These are phyloP conservation scores for Tachysurus fulvidraco DNA, from an alignment of 2,113 vertebrate genomes.

Conservation along the genomic window DNA sequence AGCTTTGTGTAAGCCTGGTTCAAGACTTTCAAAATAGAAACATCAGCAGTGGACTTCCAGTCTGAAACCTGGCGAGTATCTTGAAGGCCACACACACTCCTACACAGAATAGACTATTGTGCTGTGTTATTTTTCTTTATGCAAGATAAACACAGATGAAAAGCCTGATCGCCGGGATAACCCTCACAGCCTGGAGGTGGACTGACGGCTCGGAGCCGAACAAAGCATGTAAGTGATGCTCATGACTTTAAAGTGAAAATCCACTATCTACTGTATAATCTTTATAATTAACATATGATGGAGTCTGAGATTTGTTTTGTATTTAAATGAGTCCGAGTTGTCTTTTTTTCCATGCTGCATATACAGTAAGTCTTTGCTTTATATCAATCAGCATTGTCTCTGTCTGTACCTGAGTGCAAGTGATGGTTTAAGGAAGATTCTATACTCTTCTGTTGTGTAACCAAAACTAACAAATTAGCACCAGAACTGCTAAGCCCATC, in stretches of 20 bases:
- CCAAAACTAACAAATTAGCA: neutral
- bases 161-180: slow-evolving; percentile 9
- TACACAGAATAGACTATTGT: slow-evolving; percentile 31
- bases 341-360: neutral
- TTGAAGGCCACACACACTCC: slow-evolving; percentile 62
- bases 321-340: neutral
- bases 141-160: slow-evolving; percentile 33
- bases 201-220: slow-evolving; percentile 1
- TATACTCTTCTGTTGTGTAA: too few relatives aligned
- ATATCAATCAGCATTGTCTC: neutral
- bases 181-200: slow-evolving; percentile 12
- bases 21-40: slow-evolving; percentile 61
- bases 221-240: neutral
- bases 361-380: neutral
- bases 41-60: slow-evolving; percentile 59
- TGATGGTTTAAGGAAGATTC: neutral
- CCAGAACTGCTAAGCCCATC: neutral
- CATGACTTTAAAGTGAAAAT: neutral
- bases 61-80: slow-evolving; percentile 37
- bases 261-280: neutral
- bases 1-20: slow-evolving; percentile 62
- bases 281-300: neutral
- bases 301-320: neutral
- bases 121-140: slow-evolving; percentile 2
- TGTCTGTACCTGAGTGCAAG: neutral